A percentile compares a stretch with the other conserved stretches of the same genome.
These are phyloP conservation scores for Dichetophora obliterata DNA, from an alignment of 2,888 invertebrate species.

Conservation along the genomic window DNA sequence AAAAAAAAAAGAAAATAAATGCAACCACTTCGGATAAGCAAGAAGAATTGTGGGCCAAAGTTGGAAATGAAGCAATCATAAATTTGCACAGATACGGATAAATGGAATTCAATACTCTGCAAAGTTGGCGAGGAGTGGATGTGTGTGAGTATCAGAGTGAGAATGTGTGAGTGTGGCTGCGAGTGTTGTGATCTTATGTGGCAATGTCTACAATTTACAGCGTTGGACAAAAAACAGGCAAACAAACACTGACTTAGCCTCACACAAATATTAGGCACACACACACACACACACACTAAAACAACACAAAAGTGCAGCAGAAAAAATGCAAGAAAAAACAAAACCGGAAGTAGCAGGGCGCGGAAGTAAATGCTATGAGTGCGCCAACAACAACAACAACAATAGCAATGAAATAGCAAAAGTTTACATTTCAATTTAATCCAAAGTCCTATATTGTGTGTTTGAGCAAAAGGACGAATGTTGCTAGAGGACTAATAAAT, in stretches of 20 bases:
- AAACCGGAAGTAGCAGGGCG: neutral
- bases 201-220: constrained; percentile 18
- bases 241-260: constrained; percentile 37
- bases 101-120: constrained; percentile 39
- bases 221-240: constrained; percentile 39
- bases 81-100: constrained; percentile 67
- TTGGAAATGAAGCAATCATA: constrained; percentile 69
- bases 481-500: neutral
- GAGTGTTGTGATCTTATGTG: constrained; percentile 7
- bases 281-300: constrained; percentile 18
- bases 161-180: constrained; percentile 1
- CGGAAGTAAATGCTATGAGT: neutral
- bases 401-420: constrained; percentile 52
- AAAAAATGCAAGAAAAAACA: neutral
- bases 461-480: neutral
- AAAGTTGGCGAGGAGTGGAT: constrained; percentile 11
- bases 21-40: constrained; percentile 46
- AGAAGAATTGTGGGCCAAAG: constrained; percentile 54
- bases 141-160: neutral
- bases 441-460: constrained; percentile 50
- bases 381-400: neutral
- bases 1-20: constrained; percentile 12
- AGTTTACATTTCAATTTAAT: constrained; percentile 64
- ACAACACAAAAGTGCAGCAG: neutral
- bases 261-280: constrained; percentile 26